Base-by-base conservation (phyloP, 1,140 invertebrate genomes). In the Cylas formicarius region DNA sequence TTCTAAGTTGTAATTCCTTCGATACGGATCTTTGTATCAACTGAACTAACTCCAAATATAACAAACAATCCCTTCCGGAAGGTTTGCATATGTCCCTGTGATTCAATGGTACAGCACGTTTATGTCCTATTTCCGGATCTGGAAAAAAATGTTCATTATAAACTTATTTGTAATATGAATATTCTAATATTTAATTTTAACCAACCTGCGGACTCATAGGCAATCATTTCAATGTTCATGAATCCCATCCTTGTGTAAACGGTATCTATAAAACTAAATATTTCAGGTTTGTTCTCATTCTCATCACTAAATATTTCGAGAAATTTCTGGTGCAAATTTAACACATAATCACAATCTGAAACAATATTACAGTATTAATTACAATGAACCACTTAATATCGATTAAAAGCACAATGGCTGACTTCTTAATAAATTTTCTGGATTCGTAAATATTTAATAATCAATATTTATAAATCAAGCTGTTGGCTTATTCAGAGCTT, bases 51-150 rank as follows among this genome's bases (percentile, higher is more conserved):
- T 81, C 75, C 49, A 68, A 67, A 61, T 84, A 84, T 2, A 84
- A 61, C 45, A 78, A 74, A 51, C 80, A 82, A 31, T 72, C 61
- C 8, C 80, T 66, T 34, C 74, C 75, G 13, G 76, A 71, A 0
- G 80, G 80, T 57, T 84, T 84, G 65, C 80, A 83, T 44, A 83
- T 82, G 62, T 82, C 77, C 16, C 79, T 61, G 62, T 83, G 80
- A 62, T 82, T 80, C 31, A 82, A 66, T 0, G 75, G 74, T 18
- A 82, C 77, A 9, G 76, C 79, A 45, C 73, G 76, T 23, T 80
- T 67, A 16, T 72, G 67, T 2, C 80, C 81, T 28, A 81, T 69
- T 14, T 77, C 79, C 0, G 78, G 75, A 71, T 82, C 80, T 82
- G 58, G 4, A 66, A 66, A 7, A 58, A 23, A 56, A 55, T 43